A percentile compares a stretch with the other conserved stretches of the same genome.
phyloP scores from a whole-genome alignment of 2,113 vertebrate genomes.

The Pelmatolapia mariae region DNA sequence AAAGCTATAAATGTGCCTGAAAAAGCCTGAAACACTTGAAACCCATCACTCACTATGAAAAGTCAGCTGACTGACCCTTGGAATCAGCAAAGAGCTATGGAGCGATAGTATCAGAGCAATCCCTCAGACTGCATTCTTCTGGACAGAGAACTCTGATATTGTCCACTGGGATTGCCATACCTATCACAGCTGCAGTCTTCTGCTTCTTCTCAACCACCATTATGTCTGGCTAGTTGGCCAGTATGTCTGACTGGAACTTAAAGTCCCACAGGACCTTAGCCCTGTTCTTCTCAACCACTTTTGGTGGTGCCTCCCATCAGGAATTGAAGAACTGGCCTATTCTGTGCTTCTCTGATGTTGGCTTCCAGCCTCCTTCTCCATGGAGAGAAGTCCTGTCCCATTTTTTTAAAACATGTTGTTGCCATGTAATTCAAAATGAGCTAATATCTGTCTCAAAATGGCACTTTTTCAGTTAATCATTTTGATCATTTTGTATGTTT shows the following conservation, averaged over 20 bases:
- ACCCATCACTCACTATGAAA: neutral
- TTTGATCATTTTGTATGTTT: neutral
- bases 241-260: neutral
- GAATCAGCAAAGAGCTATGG: neutral
- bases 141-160: neutral
- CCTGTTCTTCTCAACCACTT: neutral
- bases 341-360: neutral
- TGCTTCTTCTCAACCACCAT: neutral
- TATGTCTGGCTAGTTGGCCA: neutral
- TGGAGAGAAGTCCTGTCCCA: neutral
- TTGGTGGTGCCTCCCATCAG: neutral
- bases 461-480: neutral
- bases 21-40: neutral
- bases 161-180: neutral
- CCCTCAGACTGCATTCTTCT: neutral
- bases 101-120: neutral
- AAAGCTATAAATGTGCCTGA: neutral
- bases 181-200: neutral
- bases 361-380: rapidly evolving
- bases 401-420: neutral
- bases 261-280: neutral
- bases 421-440: neutral
- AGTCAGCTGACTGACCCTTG: neutral
- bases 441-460: neutral
- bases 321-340: neutral